A percentile compares a stretch with the other conserved stretches of the same genome.
Evolutionary conservation across 37 sponge, comb jelly and placozoan species (phyloP).

Genomic region (Spongilla lacustris): DNA sequence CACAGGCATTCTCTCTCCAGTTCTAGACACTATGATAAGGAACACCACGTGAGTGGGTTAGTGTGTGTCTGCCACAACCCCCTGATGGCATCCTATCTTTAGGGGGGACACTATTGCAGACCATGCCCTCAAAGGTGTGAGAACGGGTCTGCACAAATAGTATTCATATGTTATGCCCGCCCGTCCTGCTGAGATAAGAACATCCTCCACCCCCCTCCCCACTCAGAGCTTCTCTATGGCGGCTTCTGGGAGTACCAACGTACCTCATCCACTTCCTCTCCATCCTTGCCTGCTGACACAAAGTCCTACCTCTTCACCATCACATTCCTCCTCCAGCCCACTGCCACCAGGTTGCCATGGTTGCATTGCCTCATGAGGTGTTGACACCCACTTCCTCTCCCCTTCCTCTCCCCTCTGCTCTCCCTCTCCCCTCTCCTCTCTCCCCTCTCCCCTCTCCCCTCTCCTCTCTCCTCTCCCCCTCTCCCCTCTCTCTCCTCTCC

Average conservation of each 20-base stretch:
- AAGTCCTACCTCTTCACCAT: not conserved
- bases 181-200: not conserved
- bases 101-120: constrained; percentile 17
- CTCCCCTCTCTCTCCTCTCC: not conserved
- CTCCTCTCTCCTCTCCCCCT: not conserved
- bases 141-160: not conserved
- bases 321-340: not conserved
- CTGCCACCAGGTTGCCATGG: constrained; percentile 2
- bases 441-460: not conserved
- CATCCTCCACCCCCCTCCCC: not conserved
- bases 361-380: not conserved
- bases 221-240: constrained; percentile 75
- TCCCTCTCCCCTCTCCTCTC: not conserved
- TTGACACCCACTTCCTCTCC: too few species aligned
- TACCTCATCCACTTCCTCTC: not conserved
- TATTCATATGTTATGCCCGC: not conserved
- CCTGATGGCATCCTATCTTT: not conserved
- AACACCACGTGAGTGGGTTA: not conserved
- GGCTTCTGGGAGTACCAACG: constrained; percentile 73
- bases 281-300: not conserved
- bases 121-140: constrained; percentile 42
- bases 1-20: constrained; percentile 54
- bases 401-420: not conserved
- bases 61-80: not conserved
- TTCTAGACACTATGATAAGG: constrained; percentile 35